Evolutionary conservation across 2,113 vertebrate species (phyloP).

Genomic region (Zosterops borbonicus): DNA sequence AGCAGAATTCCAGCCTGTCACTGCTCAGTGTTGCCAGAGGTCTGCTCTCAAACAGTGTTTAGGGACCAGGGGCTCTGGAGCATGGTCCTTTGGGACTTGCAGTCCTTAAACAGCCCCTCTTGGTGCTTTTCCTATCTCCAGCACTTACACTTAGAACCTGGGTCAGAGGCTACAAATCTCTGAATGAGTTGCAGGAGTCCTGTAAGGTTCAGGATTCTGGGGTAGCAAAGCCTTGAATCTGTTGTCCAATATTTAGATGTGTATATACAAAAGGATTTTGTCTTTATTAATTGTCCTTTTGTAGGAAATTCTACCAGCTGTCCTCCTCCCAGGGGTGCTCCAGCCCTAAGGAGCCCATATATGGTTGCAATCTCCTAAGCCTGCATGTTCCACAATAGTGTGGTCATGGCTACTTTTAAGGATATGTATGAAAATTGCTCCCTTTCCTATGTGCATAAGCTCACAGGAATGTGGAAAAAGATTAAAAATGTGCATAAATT

Average conservation of each 20-base stretch:
- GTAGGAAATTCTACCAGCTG: constrained; percentile 39
- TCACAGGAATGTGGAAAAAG: constrained; percentile 6
- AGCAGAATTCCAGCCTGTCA: neutral
- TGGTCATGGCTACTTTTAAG: constrained; percentile 42
- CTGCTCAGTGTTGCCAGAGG: no score
- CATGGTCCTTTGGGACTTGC: neutral
- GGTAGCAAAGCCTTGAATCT: neutral
- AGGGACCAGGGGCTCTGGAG: neutral
- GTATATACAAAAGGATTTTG: constrained; percentile 36
- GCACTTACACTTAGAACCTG: neutral
- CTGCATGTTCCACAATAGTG: neutral
- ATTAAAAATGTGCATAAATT: neutral
- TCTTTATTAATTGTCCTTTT: constrained; percentile 21
- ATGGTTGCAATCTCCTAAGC: constrained; percentile 35
- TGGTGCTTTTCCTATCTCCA: neutral
- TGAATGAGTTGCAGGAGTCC: neutral
- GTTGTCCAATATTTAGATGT: constrained; percentile 25
- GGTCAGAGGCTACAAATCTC: neutral
- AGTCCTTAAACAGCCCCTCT: neutral
- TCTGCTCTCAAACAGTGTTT: neutral
- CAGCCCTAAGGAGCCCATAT: constrained; percentile 44
- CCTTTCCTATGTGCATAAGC: neutral
- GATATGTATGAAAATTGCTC: neutral
- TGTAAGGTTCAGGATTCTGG: neutral
- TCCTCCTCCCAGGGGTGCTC: neutral